A percentile compares a stretch with the other conserved stretches of the same genome.
These are phyloP conservation scores for Eubasilissa splendida DNA, from an alignment of 2,888 invertebrate genomes.

Conservation along the genomic window DNA sequence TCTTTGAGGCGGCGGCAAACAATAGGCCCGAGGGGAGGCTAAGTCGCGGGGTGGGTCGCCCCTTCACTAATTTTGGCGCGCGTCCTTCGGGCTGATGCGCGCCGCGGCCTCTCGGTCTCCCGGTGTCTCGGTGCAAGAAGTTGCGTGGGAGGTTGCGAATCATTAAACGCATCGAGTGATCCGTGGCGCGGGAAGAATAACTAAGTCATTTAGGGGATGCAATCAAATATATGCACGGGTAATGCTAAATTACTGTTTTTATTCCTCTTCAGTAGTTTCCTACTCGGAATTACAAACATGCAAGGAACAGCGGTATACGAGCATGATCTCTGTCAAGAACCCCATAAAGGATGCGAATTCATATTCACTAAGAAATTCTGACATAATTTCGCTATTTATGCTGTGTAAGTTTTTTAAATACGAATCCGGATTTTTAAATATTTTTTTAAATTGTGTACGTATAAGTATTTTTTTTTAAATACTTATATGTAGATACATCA, in stretches of 20 bases:
- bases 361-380: too few relatives aligned
- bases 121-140: slow-evolving; percentile 20
- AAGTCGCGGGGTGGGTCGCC: slow-evolving; percentile 61
- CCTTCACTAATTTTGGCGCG: slow-evolving; percentile 53
- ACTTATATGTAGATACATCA: too few relatives aligned
- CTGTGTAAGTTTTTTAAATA: too few relatives aligned
- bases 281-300: too few relatives aligned
- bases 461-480: too few relatives aligned
- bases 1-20: slow-evolving; percentile 57
- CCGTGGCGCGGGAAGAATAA: slow-evolving; percentile 7
- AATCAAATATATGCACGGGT: slow-evolving; percentile 3
- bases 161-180: slow-evolving; percentile 38
- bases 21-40: slow-evolving; percentile 46
- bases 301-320: too few relatives aligned
- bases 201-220: slow-evolving; percentile 9
- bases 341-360: too few relatives aligned
- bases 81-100: slow-evolving; percentile 50
- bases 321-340: too few relatives aligned
- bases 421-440: too few relatives aligned
- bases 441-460: too few relatives aligned
- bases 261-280: too few relatives aligned
- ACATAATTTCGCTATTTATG: too few relatives aligned
- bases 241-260: background rate
- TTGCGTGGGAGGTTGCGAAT: slow-evolving; percentile 43
- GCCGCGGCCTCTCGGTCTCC: slow-evolving; percentile 27